These are phyloP conservation scores for Pseudoatta argentina DNA, from an alignment of 1,140 invertebrate species.

Conservation along the genomic window DNA sequence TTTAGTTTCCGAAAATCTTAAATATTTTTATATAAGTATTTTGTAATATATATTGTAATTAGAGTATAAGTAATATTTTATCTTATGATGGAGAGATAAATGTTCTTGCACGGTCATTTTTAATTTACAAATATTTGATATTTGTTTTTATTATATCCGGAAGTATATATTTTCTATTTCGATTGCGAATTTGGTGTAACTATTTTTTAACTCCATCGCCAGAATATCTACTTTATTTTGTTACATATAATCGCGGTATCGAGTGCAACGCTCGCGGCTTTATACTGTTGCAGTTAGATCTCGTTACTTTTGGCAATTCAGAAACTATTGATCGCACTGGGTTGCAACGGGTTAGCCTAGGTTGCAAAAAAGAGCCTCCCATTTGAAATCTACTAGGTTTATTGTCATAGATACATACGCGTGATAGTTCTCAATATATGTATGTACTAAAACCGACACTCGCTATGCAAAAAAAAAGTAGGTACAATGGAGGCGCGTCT, in stretches of 20 bases:
- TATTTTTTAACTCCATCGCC: neutral
- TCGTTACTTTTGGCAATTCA: constrained; percentile 24
- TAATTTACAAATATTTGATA: neutral
- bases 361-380: neutral
- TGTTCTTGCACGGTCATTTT: neutral
- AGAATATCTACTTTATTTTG: constrained; percentile 6
- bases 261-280: constrained; percentile 12
- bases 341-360: neutral
- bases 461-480: neutral
- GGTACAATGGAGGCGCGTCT: neutral
- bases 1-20: neutral
- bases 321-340: neutral
- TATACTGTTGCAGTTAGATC: constrained; percentile 28
- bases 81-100: neutral
- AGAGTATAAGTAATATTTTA: neutral
- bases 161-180: constrained; percentile 1
- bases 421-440: neutral
- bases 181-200: neutral
- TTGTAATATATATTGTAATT: neutral
- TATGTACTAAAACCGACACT: neutral
- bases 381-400: constrained; percentile 33
- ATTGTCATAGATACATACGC: neutral
- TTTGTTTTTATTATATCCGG: neutral
- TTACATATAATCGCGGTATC: constrained; percentile 24
- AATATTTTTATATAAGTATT: neutral